Base-by-base conservation (phyloP, 2,797 vertebrate genomes). In the Falco rusticolus region DNA sequence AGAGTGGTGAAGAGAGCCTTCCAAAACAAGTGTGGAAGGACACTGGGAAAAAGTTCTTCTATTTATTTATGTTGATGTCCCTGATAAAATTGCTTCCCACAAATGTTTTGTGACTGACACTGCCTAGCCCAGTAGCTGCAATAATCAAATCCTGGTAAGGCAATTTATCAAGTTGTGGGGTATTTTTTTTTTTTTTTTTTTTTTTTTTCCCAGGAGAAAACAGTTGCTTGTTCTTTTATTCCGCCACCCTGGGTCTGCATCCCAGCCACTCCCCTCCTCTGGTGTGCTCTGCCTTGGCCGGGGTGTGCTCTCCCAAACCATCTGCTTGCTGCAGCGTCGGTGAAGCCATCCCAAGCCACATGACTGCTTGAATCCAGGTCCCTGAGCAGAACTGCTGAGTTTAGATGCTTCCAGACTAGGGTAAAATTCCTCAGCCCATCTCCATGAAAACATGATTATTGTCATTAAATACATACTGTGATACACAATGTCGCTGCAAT, bases 401-500 rank as follows among this genome's bases (percentile, higher is more conserved):
- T 33, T 86, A 64, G 76, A 31, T 29, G 14, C 45, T 57, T 34
- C 33, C 28, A 82, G 41, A 26, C 47, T 18, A 9, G 16, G 79
- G 60, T 51, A 72, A 43, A 41, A 48, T 22, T 88, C 76, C 60
- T 64, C 76, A 81, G 66, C 70, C 68, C 33, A n/a, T 41, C 77
- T 70, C 59, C 74, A 74, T 45, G 92, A 89, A 85, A 87, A 82
- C n/a, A n/a, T 19, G 84, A 70, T 95, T 84, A 71, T 50, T 95
- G 88, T 53, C 92, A 89, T 90, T 85, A 78, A 74, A 64, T 53
- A 2, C 88, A 45, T 31, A 83, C 94, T 87, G 93, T 66, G 95
- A 31, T 59, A 66, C 89, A 95, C 89, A 59, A 81, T 74, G 56
- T 63, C 76, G 94, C 81, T 81, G 86, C 28, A 34, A 31, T 28